phyloP scores from a whole-genome alignment of 1,140 invertebrate species.

The Yoshiicerus persimilis region DNA sequence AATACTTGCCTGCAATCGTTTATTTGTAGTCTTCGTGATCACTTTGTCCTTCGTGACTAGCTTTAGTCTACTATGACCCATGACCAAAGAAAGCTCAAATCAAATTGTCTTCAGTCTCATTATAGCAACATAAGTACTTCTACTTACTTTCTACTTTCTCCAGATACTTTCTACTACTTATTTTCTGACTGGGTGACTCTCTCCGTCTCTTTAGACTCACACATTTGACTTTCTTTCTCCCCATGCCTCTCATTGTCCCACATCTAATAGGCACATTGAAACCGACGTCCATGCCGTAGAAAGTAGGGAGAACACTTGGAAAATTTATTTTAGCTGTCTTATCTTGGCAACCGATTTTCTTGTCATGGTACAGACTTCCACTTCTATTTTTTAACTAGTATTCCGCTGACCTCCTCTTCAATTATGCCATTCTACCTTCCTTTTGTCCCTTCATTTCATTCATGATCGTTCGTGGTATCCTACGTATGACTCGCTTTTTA shows the following conservation, averaged over 20 bases:
- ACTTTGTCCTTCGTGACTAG: not conserved
- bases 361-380: not conserved
- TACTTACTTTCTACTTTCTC: not conserved
- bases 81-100: constrained; percentile 8
- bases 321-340: constrained; percentile 2
- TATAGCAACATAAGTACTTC: not conserved
- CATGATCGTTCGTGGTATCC: no score
- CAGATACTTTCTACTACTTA: not conserved
- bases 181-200: not conserved
- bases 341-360: not conserved
- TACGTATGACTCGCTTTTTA: not conserved
- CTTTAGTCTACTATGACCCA: not conserved
- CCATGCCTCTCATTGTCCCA: not conserved
- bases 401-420: not conserved
- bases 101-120: constrained; percentile 1
- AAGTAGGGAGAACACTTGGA: not conserved
- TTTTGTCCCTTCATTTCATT: not conserved
- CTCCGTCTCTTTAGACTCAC: not conserved
- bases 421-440: not conserved
- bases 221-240: not conserved
- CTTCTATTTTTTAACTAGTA: not conserved
- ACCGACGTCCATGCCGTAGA: not conserved
- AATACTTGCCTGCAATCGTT: not conserved
- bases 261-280: not conserved
- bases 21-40: not conserved